Evolutionary conservation across 1,140 invertebrate species (phyloP).

Genomic region (Drosophila ananassae): DNA sequence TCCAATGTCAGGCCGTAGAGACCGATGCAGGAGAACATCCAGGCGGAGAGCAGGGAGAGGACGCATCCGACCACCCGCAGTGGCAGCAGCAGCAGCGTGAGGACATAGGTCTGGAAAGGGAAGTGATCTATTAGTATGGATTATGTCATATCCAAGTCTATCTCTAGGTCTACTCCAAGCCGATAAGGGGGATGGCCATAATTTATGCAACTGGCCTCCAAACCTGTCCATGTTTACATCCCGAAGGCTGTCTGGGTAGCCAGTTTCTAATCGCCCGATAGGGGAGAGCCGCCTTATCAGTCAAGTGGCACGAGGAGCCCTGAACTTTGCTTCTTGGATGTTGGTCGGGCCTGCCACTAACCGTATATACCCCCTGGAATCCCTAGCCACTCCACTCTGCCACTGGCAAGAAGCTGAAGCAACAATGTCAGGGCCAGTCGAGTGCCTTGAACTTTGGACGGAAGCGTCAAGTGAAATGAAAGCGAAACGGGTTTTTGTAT

Average conservation of each 20-base stretch:
- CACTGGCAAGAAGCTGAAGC: no score
- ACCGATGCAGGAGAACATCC: constrained; percentile 91
- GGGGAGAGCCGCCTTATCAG: not conserved
- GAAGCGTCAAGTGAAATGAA: constrained; percentile 26
- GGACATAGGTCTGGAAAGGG: constrained; percentile 89
- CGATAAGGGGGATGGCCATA: not conserved
- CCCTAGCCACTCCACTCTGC: no score
- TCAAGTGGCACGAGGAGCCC: constrained; percentile 18
- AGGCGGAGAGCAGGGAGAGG: constrained; percentile 90
- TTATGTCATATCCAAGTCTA: not conserved
- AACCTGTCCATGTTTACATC: constrained; percentile 32
- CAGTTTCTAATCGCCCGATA: constrained; percentile 23
- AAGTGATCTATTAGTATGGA: not conserved
- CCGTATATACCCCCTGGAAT: no score
- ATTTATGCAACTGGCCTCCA: constrained; percentile 13
- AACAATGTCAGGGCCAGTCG: constrained; percentile 33
- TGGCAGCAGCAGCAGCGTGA: constrained; percentile 91
- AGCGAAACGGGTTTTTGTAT: constrained; percentile 36
- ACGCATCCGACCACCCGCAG: constrained; percentile 90
- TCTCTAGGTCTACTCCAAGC: no score
- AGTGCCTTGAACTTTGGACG: constrained; percentile 35
- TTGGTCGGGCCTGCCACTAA: not conserved
- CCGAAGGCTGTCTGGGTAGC: not conserved
- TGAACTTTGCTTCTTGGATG: constrained; percentile 25
- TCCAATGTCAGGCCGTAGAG: constrained; percentile 90